phyloP scores from a whole-genome alignment of 2,797 vertebrate species.

The Morelia viridis region DNA sequence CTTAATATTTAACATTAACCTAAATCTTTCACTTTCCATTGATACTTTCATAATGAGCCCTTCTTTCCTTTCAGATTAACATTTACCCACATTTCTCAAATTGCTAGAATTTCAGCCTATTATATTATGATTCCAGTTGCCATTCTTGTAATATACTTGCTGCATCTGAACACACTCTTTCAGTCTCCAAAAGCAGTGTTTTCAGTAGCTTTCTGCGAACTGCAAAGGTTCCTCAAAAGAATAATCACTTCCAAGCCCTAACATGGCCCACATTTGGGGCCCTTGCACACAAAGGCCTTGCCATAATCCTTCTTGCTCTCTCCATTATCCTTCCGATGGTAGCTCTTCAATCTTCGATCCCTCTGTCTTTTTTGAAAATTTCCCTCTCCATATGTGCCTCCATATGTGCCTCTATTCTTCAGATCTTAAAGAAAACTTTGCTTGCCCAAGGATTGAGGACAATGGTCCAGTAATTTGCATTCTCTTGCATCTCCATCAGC shows the following conservation, averaged over 20 bases:
- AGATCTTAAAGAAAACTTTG: not conserved
- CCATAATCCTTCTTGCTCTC: not conserved
- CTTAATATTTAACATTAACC: not conserved
- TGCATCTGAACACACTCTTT: not conserved
- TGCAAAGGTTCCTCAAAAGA: not conserved
- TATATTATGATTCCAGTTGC: not conserved
- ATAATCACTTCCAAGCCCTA: not conserved
- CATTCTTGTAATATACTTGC: not conserved
- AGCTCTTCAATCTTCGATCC: not conserved
- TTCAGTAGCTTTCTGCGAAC: not conserved
- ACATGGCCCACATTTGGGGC: not conserved
- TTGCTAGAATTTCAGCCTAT: not conserved
- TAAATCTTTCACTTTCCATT: not conserved
- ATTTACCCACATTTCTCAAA: not conserved
- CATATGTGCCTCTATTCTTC: accelerated
- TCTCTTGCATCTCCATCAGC: not conserved
- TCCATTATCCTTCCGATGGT: not conserved
- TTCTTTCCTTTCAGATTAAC: not conserved
- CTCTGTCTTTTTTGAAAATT: too few species aligned
- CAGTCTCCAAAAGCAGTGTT: too few species aligned
- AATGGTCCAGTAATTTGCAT: not conserved
- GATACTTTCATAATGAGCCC: not conserved
- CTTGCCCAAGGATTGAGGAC: not conserved
- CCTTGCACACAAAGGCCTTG: not conserved
- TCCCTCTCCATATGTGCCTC: not conserved